Base-by-base conservation (phyloP, 2,113 vertebrate species). In the Carassius auratus region DNA sequence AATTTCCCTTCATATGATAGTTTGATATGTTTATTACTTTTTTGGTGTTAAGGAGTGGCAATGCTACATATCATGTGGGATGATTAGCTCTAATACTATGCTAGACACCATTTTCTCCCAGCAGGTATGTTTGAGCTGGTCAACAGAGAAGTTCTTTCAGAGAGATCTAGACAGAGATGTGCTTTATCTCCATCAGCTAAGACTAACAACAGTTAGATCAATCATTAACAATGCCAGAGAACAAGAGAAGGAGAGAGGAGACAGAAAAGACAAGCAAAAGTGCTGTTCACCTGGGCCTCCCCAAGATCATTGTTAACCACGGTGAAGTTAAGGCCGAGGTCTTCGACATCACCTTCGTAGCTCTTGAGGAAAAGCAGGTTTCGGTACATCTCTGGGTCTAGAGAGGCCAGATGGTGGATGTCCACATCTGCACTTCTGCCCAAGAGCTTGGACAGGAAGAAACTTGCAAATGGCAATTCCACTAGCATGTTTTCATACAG, bases 401-500 rank as follows among this genome's bases (percentile, higher is more conserved):
- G 81, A 0, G 98, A 99, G 48, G 98, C 97, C 89, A 99, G 93
- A 88, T 99, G 98, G 92, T 99, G 98, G 89, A 99, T 99, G 91
- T 99, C 98, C 86, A 99, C 98, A 3, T 99, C 98, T 0, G 98
- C 98, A 0, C 96, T 99, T 76, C 98, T 99, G 23, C 98, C 98
- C 87, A 99, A 88, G 80, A 99, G 92, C 89, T 99, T 99, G 78
- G 98, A 99, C n/a, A 99, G 93, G 91, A 99, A 99, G 93, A 99
- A 99, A 87, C 97, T 97, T 15, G 98, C 98, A 42, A 99, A 99
- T 0, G 98, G 98, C 89, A 99, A 91, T 87, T 99, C 98, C 88
- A 99, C 98, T 88, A 99, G 90, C 98, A 99, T 99, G 90, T 99
- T 99, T 90, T 99, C 98, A 84, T 99, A 99, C 66, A 99, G 94